phyloP scores from a whole-genome alignment of 1,140 invertebrate species.

The Lineus longissimus region DNA sequence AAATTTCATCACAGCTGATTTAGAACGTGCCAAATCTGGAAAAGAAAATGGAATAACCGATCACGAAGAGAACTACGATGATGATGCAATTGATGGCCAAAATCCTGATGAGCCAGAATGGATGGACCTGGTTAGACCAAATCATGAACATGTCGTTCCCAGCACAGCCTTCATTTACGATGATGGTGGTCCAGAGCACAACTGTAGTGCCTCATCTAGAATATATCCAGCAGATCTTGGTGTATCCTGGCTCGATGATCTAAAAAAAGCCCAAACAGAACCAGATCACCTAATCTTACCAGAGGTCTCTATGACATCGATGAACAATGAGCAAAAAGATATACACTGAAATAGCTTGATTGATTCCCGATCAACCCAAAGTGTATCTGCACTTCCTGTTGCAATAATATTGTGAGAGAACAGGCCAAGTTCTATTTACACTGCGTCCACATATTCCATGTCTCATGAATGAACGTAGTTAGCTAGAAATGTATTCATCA shows the following conservation, averaged over 20 bases:
- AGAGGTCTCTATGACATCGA: not conserved
- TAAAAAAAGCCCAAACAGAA: not conserved
- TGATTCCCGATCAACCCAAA: no score
- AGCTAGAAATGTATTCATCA: no score
- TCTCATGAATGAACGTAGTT: no score
- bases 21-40: not conserved
- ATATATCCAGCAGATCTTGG: not conserved
- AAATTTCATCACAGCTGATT: not conserved
- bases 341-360: no score
- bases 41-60: not conserved
- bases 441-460: no score
- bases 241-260: not conserved
- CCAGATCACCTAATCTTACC: not conserved
- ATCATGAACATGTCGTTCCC: not conserved
- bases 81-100: not conserved
- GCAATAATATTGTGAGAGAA: no score
- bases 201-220: not conserved
- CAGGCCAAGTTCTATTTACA: no score
- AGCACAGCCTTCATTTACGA: not conserved
- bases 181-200: conserved; percentile 4
- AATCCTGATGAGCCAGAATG: not conserved
- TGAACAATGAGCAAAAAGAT: not conserved
- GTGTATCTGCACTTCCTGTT: no score
- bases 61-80: not conserved
- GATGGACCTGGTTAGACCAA: not conserved